Evolutionary conservation across 2,888 invertebrate genomes (phyloP).

Genomic region (Agrochola macilenta): DNA sequence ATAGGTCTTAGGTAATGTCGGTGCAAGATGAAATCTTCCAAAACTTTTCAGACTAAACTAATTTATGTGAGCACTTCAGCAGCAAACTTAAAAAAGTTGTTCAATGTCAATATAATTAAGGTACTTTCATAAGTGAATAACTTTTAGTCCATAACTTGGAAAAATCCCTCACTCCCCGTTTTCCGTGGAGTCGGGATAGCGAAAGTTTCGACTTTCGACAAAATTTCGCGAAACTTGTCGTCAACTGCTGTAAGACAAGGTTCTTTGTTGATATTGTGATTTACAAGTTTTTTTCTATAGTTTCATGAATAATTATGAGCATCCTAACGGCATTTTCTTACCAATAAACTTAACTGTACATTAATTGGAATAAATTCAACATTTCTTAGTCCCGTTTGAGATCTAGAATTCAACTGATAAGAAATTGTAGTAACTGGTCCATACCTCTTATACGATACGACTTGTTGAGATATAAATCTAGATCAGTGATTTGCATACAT

Average conservation of each 20-base stretch:
- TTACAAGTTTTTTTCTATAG: slow-evolving; percentile 22
- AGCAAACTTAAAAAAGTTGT: slow-evolving; percentile 22
- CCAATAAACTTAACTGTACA: slow-evolving; percentile 2
- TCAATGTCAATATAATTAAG: slow-evolving; percentile 50
- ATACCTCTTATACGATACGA: slow-evolving; percentile 21
- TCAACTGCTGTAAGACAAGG: slow-evolving; percentile 40
- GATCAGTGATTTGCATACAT: slow-evolving; percentile 29
- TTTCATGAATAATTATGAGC: slow-evolving; percentile 13
- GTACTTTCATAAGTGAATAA: slow-evolving; percentile 53
- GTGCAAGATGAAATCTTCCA: slow-evolving; percentile 9
- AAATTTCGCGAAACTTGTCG: slow-evolving; percentile 40
- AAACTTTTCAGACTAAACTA: slow-evolving; percentile 39
- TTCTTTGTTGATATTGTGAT: slow-evolving; percentile 41
- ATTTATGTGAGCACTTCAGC: slow-evolving; percentile 23
- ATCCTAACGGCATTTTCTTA: slow-evolving; percentile 1
- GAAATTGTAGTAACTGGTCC: slow-evolving; percentile 13
- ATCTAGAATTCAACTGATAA: slow-evolving; percentile 32
- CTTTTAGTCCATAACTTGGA: slow-evolving; percentile 35
- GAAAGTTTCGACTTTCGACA: slow-evolving; percentile 28
- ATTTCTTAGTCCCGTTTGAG: slow-evolving; percentile 30
- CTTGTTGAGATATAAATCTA: slow-evolving; percentile 24
- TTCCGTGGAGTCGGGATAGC: slow-evolving; percentile 3
- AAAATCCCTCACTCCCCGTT: slow-evolving; percentile 21
- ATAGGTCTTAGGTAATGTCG: not conserved
- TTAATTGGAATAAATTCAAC: slow-evolving; percentile 13